Evolutionary conservation across 2,113 vertebrate species (phyloP), one percentile per base, ranked within the genome.

Genomic region (Bujurquina vittata): DNA sequence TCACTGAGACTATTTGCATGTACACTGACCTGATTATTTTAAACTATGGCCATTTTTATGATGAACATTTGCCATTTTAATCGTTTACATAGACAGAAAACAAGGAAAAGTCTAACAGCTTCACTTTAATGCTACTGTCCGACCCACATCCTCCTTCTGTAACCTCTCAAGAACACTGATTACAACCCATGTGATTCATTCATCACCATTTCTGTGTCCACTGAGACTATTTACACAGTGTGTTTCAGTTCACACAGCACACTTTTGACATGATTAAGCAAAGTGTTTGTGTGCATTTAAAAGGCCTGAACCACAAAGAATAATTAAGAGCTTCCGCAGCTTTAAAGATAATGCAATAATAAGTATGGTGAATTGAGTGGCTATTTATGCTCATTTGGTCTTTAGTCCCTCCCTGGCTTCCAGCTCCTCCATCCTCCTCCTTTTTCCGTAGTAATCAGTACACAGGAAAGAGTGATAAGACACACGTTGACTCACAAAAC

Each of bases 401-500:
- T 62, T 79, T 20, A 29, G 56, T 61, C 61, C 77, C 40, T 11
- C 29, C 55, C 29, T 58, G 23, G 29, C 77, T 62, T 77, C 67
- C 62, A 73, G 1, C 23, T 26, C 59, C 74, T 69, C 63, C 62
- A n/a, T 37, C 55, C 75, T 77, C 84, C 76, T 91, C 80, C 46
- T 84, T 81, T 84, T 81, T 82, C 83, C 83, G 59, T 10, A 52
- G 72, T 84, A 88, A 92, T 94, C 88, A 88, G 92, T 37, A 81
- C 81, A 93, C 91, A 95, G 93, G 93, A 95, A 95, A 88, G 57
- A 22, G 74, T 80, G 89, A 94, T 92, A 93, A 93, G 90, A 85
- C 77, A 74, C 86, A 82, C 85, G 81, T 92, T 91, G 90, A 92
- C 89, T 94, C 88, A 91, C 87, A 93, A 84, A 76, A 81, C 26